Base-by-base conservation (phyloP, 2,797 vertebrate species). In the Sarcophilus harrisii region DNA sequence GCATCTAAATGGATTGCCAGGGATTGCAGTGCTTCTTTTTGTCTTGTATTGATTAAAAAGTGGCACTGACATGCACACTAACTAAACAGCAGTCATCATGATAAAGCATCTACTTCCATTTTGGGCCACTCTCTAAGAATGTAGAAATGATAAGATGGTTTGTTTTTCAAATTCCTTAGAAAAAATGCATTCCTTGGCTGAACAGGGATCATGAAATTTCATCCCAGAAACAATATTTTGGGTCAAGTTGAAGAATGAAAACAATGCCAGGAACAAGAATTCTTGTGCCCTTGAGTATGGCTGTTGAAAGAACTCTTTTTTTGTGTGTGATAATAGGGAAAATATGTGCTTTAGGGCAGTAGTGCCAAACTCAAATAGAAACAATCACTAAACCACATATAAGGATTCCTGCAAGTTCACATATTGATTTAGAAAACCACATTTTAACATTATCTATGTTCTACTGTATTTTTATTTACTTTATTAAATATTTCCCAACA, bases 191-290 rank as follows among this genome's bases (percentile, higher is more conserved):
- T n/a, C 24, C 8, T 93, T 60, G 57, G 24, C 3, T 89, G 13
- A 29, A 49, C 32, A 9, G 30, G 21, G 54, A 27, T 27, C 45
- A 58, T 6, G 1, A 18, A 60, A 14, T 54, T 89, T 38, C 8
- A 49, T 73, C 87, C 45, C 73, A 91, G 38, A 58, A n/a, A 45
- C n/a, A 28, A 60, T 29, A 89, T 60, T n/a, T 60, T 24, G 81
- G 73, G 57, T 89, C 66, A 92, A 93, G 87, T 58, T 66, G 58
- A 92, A 66, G 66, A 66, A 52, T 38, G 89, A 55, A 93, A 62
- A 57, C 90, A 57, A 49, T 58, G 52, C 58, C 89, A 57, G 52
- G 57, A 55, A 81, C 91, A 92, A 60, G 59, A 73, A 38, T 29
- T 54, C 24, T 5, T n/a, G 90, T 90, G 55, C n/a, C 58, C 32